These are phyloP conservation scores for Amblyraja radiata DNA, from an alignment of 2,797 vertebrate species.

Conservation along the genomic window DNA sequence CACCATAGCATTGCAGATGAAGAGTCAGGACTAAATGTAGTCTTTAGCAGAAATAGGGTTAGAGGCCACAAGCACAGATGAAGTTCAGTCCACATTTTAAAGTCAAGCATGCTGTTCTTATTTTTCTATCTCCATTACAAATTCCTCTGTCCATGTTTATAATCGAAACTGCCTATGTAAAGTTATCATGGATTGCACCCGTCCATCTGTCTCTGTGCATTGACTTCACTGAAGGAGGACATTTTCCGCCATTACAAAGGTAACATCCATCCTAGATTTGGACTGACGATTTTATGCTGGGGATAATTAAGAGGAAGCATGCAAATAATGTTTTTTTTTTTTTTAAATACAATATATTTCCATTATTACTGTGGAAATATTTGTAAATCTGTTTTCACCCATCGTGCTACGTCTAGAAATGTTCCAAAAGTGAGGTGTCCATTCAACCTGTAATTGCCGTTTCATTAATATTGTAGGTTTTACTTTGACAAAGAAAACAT, in stretches of 20 bases:
- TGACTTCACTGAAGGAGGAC: background rate
- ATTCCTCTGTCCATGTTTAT: background rate
- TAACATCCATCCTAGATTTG: background rate
- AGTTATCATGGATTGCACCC: background rate
- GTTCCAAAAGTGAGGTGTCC: background rate
- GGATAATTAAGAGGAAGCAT: background rate
- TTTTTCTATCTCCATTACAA: background rate
- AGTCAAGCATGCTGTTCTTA: background rate
- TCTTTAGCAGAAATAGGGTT: background rate
- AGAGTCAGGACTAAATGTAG: background rate
- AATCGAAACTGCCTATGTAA: background rate
- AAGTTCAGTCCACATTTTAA: background rate
- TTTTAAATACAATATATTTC: background rate
- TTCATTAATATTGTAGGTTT: background rate
- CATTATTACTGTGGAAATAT: background rate
- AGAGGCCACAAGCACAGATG: background rate
- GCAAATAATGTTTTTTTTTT: background rate
- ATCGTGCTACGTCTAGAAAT: background rate
- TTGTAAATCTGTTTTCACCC: background rate
- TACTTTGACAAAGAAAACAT: background rate
- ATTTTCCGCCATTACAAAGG: background rate
- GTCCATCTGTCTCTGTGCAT: background rate
- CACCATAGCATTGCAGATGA: conserved; percentile 2
- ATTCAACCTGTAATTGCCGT: background rate
- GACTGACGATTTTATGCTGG: background rate